Evolutionary conservation across 2,888 invertebrate species (phyloP).

Genomic region (Andrena fulva): DNA sequence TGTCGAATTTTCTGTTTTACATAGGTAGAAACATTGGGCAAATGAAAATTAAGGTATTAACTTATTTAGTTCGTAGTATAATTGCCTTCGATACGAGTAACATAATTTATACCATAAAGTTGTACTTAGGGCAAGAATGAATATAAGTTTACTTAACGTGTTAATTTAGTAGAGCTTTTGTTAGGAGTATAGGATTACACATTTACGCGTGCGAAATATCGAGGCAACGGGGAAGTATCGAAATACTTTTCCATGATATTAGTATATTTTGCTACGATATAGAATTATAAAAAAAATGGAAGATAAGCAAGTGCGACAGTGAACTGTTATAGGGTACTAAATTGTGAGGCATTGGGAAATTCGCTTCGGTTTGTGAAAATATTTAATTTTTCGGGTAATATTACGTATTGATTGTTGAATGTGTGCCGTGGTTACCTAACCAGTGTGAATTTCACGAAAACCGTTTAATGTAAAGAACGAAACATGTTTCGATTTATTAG

Average conservation of each 20-base stretch:
- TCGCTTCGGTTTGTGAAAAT: conserved; percentile 1
- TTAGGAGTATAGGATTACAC: too few species aligned
- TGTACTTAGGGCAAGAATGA: too few species aligned
- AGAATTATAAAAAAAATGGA: neutral
- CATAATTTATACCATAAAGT: too few species aligned
- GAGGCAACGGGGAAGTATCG: neutral
- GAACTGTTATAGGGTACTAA: neutral
- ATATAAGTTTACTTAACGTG: too few species aligned
- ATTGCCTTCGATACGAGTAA: too few species aligned
- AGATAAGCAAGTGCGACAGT: neutral
- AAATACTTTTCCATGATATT: neutral
- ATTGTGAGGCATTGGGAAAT: neutral
- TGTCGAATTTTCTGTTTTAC: neutral
- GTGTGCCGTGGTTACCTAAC: conserved; percentile 35
- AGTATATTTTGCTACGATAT: neutral
- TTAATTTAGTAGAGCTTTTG: too few species aligned
- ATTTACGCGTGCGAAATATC: neutral
- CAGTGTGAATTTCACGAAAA: neutral
- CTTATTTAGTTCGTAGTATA: too few species aligned
- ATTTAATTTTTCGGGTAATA: conserved; percentile 6
- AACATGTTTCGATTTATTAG: neutral
- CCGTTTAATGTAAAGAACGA: neutral
- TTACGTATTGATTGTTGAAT: conserved; percentile 18
- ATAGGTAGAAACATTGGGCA: neutral
- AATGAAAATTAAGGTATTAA: too few species aligned